Percentiles rank a stretch among this genome's conserved stretches.
Conservation (phyloP, 2,113 vertebrate genomes). For the Stigmatopora argus region DNA sequence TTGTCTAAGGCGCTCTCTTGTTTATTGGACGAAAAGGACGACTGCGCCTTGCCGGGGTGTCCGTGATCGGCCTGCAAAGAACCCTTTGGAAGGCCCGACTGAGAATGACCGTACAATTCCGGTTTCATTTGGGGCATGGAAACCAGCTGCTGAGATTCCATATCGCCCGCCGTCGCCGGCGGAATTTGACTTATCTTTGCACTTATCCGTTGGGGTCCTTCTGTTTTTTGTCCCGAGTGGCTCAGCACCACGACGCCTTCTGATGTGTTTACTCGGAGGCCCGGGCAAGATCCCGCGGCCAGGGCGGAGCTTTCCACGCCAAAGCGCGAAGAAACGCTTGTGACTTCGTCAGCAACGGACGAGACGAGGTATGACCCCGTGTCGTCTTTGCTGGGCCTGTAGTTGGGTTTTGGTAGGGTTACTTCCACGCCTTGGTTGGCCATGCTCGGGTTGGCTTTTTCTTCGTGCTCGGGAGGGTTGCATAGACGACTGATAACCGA, state of each 20-base stretch:
- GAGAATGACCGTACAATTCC: conserved; percentile 77
- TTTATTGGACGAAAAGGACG: conserved; percentile 78
- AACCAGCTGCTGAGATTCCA: conserved; percentile 92
- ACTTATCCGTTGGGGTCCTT: conserved; percentile 88
- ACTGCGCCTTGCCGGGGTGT: conserved; percentile 80
- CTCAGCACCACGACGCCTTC: conserved; percentile 93
- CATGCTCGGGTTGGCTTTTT: conserved; percentile 76
- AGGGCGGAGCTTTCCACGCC: conserved; percentile 73
- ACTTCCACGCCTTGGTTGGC: conserved; percentile 71
- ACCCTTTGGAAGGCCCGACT: conserved; percentile 77
- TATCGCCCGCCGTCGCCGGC: conserved; percentile 87
- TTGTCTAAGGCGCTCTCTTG: conserved; percentile 81
- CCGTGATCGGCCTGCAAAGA: conserved; percentile 77
- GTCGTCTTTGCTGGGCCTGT: conserved; percentile 76
- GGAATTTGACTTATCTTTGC: conserved; percentile 98
- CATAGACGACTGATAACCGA: conserved; percentile 94
- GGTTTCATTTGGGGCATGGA: conserved; percentile 93
- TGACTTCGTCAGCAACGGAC: conserved; percentile 77
- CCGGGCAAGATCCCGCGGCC: conserved; percentile 76
- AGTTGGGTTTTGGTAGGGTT: conserved; percentile 75
- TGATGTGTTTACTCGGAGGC: conserved; percentile 89
- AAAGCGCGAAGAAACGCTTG: conserved; percentile 68
- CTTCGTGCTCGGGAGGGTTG: conserved; percentile 82
- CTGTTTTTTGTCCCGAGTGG: conserved; percentile 92
- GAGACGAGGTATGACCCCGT: conserved; percentile 79